Evolutionary conservation across 2,888 invertebrate genomes (phyloP).

Genomic region (Danaus chrysippus): DNA sequence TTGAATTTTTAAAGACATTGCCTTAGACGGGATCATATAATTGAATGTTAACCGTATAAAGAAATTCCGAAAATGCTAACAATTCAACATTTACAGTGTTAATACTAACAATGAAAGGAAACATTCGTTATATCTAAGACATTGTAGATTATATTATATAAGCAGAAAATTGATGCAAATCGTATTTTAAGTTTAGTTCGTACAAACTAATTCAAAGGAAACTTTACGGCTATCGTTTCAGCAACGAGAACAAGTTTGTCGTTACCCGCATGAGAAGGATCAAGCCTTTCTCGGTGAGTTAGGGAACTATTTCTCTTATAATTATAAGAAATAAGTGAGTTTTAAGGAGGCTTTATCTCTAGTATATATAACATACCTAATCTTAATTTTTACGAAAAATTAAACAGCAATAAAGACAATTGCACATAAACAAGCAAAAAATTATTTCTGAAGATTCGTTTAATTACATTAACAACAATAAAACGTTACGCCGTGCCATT

Average conservation of each 20-base stretch:
- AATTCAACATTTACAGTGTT: no score
- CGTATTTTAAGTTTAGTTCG: conserved; percentile 5
- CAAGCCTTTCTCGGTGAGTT: conserved; percentile 12
- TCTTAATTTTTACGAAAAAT: not conserved
- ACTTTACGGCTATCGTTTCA: conserved; percentile 14
- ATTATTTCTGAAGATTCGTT: not conserved
- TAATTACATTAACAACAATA: conserved; percentile 11
- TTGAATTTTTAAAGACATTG: not conserved
- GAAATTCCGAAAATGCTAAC: no score
- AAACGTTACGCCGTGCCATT: conserved; percentile 8
- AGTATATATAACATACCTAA: no score
- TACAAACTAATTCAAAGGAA: conserved; percentile 13
- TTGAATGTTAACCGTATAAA: no score
- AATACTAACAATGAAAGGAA: not conserved
- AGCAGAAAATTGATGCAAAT: conserved; percentile 14
- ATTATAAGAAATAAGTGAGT: conserved; percentile 8
- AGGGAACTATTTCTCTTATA: conserved; percentile 13
- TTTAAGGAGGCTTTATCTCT: no score
- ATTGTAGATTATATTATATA: conserved; percentile 6
- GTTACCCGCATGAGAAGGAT: conserved; percentile 18
- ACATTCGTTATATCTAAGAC: not conserved
- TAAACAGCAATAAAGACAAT: not conserved
- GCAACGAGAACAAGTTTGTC: conserved; percentile 13
- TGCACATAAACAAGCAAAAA: not conserved
- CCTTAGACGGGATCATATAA: not conserved